Evolutionary conservation across 2,113 vertebrate genomes (phyloP), one percentile per base, ranked within the genome.

Genomic region (Nesoenas mayeri): DNA sequence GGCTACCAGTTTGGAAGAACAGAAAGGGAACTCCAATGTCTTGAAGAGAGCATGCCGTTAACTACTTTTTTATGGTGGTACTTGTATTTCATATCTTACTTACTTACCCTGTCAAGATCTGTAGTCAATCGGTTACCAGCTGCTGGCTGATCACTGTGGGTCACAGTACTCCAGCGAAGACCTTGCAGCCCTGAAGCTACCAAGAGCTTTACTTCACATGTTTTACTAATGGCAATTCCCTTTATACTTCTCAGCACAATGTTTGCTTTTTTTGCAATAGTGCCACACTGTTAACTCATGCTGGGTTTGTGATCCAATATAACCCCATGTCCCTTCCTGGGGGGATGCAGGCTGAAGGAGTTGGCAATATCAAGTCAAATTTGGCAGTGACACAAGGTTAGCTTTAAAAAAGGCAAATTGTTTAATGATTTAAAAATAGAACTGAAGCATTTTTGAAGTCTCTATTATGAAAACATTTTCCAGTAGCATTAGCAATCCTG

Each of bases 191-290:
- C 72, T 40, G 60, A 57, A 40, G 57, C 60, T 28, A 7, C 79
- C 6, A 34, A 8, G 20, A 34, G 32, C 28, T 53, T 88, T 83
- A 32, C 64, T 90, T 91, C 47, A 24, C 26, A 0, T 50, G 36
- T 91, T 80, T 70, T 67, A 51, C 12, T 2, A 1, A 1, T 51
- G 31, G 42, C 61, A 51, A 13, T 93, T 87, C 61, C n/a, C 57
- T 74, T 72, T 22, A 12, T 36, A 50, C 38, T 72, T 78, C 69
- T 91, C 86, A 84, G 72, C 61, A 67, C 57, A 56, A 6, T 64
- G 60, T 95, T 95, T 95, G 61, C 34, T 40, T 78, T 90, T 74
- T 80, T 89, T 95, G 95, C 86, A 93, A 69, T 71, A 87, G 77
- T 56, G 29, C 91, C 42, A 71, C 83, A 40, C 60, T 3, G 0